Evolutionary conservation across 1,140 invertebrate species (phyloP).

Genomic region (Sinonovacula constricta): DNA sequence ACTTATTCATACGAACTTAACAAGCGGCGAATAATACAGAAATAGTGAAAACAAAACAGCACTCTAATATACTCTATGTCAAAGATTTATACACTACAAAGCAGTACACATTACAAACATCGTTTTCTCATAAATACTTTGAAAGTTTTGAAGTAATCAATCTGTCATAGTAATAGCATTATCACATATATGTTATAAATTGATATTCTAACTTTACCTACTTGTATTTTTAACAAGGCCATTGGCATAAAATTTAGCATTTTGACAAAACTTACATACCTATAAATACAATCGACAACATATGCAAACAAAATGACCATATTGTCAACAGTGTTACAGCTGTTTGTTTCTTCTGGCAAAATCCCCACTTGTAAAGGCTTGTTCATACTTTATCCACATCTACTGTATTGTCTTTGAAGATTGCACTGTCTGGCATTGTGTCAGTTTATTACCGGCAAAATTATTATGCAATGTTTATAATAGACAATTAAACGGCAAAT

Average conservation of each 20-base stretch:
- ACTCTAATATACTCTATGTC: no score
- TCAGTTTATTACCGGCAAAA: no score
- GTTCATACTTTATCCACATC: conserved; percentile 31
- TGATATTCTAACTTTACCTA: not conserved
- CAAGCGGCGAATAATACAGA: no score
- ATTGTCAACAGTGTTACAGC: conserved; percentile 15
- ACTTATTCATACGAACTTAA: no score
- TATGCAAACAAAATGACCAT: conserved; percentile 41
- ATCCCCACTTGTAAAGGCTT: conserved; percentile 26
- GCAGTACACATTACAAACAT: no score
- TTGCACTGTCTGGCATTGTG: no score
- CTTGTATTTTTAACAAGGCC: not conserved
- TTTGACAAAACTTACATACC: conserved; percentile 12
- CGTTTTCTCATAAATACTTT: not conserved
- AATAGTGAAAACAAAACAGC: no score
- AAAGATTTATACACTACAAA: no score
- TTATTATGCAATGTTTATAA: no score
- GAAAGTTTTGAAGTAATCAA: not conserved
- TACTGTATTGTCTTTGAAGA: conserved; percentile 20
- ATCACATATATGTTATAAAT: not conserved
- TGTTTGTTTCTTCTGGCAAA: conserved; percentile 24
- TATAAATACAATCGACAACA: no score
- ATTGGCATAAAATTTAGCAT: not conserved
- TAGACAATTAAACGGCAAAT: no score
- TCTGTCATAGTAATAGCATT: not conserved